These are phyloP conservation scores for Pseudomyrmex gracilis DNA, from an alignment of 1,140 invertebrate species.

Conservation along the genomic window DNA sequence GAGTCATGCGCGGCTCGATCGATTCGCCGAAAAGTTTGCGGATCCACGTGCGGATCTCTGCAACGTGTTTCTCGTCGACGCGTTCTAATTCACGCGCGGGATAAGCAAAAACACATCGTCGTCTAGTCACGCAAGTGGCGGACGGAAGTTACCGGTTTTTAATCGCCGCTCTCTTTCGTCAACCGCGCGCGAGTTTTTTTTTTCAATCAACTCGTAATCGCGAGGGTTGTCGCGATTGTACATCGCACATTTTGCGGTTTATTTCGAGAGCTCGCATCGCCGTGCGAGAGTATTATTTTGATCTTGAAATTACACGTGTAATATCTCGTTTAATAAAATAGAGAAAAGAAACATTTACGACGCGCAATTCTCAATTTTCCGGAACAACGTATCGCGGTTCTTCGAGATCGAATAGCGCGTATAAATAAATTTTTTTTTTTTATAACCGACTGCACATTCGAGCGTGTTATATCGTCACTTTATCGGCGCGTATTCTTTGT, in stretches of 20 bases:
- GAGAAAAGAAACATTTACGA: too few species aligned
- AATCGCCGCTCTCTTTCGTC: background rate
- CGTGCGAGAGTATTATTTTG: too few species aligned
- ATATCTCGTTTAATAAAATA: too few species aligned
- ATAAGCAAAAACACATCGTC: constrained; percentile 23
- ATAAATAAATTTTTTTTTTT: too few species aligned
- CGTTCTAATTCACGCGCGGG: constrained; percentile 22
- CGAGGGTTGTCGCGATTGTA: background rate
- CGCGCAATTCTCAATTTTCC: too few species aligned
- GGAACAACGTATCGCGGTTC: too few species aligned
- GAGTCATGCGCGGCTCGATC: constrained; percentile 34
- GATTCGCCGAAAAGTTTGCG: background rate
- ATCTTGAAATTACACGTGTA: too few species aligned
- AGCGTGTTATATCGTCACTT: background rate
- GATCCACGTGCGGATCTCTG: constrained; percentile 35
- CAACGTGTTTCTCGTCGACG: constrained; percentile 20
- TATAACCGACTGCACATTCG: too few species aligned
- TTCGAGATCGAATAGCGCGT: too few species aligned
- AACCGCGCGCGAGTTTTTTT: background rate
- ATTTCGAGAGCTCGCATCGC: too few species aligned
- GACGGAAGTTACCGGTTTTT: constrained; percentile 36
- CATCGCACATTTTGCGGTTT: background rate
- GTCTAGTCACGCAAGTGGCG: background rate
- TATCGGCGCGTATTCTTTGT: background rate
- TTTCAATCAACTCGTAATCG: too few species aligned